Base-by-base conservation (phyloP, 2,113 vertebrate genomes). In the Phoxinus phoxinus region DNA sequence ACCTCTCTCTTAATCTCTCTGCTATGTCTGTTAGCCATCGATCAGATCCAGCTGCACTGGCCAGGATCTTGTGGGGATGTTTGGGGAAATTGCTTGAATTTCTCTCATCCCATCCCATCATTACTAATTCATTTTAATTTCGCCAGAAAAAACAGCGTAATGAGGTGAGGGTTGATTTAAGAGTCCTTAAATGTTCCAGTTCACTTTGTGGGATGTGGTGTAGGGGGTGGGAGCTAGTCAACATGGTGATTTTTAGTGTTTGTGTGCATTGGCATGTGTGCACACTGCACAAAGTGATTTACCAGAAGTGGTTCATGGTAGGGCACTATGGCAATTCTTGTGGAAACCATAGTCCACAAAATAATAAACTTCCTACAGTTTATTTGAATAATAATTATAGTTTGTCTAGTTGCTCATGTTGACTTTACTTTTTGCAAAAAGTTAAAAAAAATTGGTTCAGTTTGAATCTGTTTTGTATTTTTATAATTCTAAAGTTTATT, bases 21-120 rank as follows among this genome's bases (percentile, higher is more conserved):
- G 87, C 90, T 90, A 89, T 92, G 88, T 87, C 87, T 63, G 91
- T 92, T 93, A 88, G 79, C 76, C 58, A 61, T 84, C 86, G 87
- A 85, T 75, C 2, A 8, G 30, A 87, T 91, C 87, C 91, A 87
- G 89, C 88, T 88, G 89, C 82, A 85, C 84, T 89, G 87, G 87
- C 89, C 85, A 83, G 63, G 89, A 84, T 85, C 91, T 88, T 90
- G 84, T 83, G 87, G 84, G 83, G 91, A 91, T 61, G 51, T 86
- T 35, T 82, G 89, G 6, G 82, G 82, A 89, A 90, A 92, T 91
- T 87, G 88, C 84, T 85, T 88, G 86, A 89, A 91, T 91, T 88
- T 91, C 90, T 90, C 88, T 90, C 85, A 88, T 82, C 81, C 65
- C 48, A 58, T 91, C 83, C 78, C 35, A 44, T 63, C 83, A 44